phyloP scores from a whole-genome alignment of 2,888 invertebrate species.

The Euspilapteryx auroguttella region DNA sequence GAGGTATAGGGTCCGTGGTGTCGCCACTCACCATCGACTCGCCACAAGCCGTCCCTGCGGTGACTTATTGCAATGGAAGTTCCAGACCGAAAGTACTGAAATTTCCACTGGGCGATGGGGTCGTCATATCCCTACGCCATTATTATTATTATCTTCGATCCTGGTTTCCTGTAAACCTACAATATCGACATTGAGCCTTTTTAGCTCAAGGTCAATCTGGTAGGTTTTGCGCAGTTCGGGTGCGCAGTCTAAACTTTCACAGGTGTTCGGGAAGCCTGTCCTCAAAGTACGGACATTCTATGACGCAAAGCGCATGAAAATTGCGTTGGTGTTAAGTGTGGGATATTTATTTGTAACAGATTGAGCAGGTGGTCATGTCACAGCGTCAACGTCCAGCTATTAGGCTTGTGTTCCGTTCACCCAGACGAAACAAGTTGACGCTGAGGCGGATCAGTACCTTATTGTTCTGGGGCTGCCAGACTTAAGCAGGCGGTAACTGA shows the following conservation, averaged over 20 bases:
- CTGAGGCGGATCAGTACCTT: constrained; percentile 2
- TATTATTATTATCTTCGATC: no score
- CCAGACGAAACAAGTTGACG: not conserved
- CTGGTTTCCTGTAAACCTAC: constrained; percentile 10
- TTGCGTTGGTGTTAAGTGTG: no score
- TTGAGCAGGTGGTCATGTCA: no score
- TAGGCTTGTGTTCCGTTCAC: constrained; percentile 3
- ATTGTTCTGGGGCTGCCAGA: constrained; percentile 4
- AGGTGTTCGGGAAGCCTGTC: constrained; percentile 6
- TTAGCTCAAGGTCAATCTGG: constrained; percentile 8
- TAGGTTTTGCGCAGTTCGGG: no score
- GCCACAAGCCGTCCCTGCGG: no score
- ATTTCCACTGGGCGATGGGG: no score
- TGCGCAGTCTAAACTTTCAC: no score
- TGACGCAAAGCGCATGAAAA: constrained; percentile 5
- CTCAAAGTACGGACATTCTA: constrained; percentile 7
- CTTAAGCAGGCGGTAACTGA: constrained; percentile 4
- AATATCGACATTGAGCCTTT: constrained; percentile 5
- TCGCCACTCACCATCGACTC: no score
- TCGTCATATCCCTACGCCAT: no score
- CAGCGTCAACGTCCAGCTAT: not conserved
- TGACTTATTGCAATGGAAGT: no score
- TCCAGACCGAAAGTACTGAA: no score
- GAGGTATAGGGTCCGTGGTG: no score
- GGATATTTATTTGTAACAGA: not conserved